These are phyloP conservation scores for Haliclystus octoradiatus DNA, from an alignment of 30 jellyfish, hydroid and myxozoan genomes.

Conservation along the genomic window DNA sequence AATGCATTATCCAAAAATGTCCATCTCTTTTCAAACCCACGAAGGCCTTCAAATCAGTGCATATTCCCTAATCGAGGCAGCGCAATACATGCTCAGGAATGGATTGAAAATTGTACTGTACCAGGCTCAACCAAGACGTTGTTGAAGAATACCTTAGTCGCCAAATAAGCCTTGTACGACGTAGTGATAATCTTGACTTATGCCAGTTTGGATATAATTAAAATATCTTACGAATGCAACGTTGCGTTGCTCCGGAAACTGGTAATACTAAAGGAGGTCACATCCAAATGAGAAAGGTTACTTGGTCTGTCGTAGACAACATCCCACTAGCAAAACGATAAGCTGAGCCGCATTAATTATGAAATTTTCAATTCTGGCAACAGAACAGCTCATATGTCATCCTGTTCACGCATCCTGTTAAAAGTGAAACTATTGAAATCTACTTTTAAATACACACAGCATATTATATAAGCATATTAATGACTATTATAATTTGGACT, in stretches of 20 bases:
- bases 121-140: slow-evolving; percentile 23
- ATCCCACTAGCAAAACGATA: slow-evolving; percentile 1
- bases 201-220: slow-evolving; percentile 22
- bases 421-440: no score
- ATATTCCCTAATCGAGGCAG: no score
- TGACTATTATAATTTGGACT: no score
- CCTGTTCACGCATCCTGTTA: no score
- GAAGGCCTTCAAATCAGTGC: no score
- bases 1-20: no score
- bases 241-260: slow-evolving; percentile 30
- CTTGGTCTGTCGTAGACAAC: slow-evolving; percentile 25
- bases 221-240: slow-evolving; percentile 19
- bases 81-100: no score
- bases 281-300: slow-evolving; percentile 15
- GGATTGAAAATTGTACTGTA: slow-evolving; percentile 27
- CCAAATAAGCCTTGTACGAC: slow-evolving; percentile 28
- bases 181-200: slow-evolving; percentile 29
- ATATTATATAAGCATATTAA: no score
- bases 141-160: slow-evolving; percentile 28
- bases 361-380: no score
- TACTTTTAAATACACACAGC: no score
- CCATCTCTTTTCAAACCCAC: slow-evolving; percentile 17
- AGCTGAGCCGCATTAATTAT: no score
- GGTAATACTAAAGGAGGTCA: slow-evolving; percentile 30
- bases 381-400: no score